Evolutionary conservation across 2,888 invertebrate species (phyloP).

Genomic region (Phrixothrix hirtus): DNA sequence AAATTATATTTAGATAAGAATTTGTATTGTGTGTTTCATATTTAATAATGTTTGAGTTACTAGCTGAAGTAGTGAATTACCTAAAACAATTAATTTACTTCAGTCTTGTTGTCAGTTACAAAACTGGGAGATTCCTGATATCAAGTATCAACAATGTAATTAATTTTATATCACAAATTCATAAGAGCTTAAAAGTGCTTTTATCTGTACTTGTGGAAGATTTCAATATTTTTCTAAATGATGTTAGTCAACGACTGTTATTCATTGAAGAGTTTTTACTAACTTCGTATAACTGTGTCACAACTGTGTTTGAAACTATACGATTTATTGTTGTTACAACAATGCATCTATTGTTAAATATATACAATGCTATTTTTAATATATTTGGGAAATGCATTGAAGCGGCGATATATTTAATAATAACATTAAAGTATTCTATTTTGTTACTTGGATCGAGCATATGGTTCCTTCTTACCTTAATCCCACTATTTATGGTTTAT

Average conservation of each 20-base stretch:
- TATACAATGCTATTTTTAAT: not conserved
- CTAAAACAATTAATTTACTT: not conserved
- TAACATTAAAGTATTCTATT: not conserved
- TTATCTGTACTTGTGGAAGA: not conserved
- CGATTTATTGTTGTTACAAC: not conserved
- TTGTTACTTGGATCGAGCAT: constrained; percentile 42
- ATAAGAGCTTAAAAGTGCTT: not conserved
- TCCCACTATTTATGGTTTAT: constrained; percentile 41
- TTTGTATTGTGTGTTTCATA: too few species aligned
- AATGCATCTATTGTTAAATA: not conserved
- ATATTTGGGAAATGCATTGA: not conserved
- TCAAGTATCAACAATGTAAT: not conserved
- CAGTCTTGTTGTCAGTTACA: not conserved
- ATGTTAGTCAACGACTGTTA: not conserved
- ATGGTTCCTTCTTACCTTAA: constrained; percentile 44
- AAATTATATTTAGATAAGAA: too few species aligned
- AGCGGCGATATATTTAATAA: too few species aligned
- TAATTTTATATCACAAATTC: not conserved
- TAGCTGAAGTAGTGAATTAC: too few species aligned
- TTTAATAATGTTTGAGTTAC: too few species aligned
- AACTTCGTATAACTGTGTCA: too few species aligned
- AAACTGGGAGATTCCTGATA: not conserved
- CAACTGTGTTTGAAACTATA: too few species aligned
- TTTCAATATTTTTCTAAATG: not conserved
- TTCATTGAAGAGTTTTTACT: not conserved